Evolutionary conservation across 1,140 invertebrate species (phyloP).

Genomic region (Trialeurodes vaporariorum): DNA sequence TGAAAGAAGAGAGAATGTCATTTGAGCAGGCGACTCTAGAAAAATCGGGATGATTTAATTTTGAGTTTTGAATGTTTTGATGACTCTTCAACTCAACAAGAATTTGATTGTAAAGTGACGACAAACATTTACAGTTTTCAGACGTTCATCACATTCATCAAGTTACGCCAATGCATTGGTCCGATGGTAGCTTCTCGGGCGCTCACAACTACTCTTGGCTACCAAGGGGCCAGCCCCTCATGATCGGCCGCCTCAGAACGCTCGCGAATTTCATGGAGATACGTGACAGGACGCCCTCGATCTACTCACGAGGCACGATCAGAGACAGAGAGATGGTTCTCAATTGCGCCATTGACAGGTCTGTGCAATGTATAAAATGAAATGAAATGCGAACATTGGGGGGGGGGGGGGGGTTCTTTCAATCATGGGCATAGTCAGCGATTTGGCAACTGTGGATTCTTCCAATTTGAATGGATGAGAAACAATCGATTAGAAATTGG

Average conservation of each 20-base stretch:
- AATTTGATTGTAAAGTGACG: slow-evolving; percentile 2
- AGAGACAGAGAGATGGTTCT: slow-evolving; percentile 46
- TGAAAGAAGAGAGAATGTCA: no score
- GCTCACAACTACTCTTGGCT: slow-evolving; percentile 46
- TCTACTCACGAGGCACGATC: slow-evolving; percentile 52
- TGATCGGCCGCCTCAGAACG: slow-evolving; percentile 36
- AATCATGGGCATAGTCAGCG: no score
- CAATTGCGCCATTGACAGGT: slow-evolving; percentile 44
- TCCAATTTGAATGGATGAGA: no score
- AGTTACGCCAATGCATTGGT: slow-evolving; percentile 51
- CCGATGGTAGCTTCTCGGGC: slow-evolving; percentile 26
- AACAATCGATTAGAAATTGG: no score
- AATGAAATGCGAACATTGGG: no score
- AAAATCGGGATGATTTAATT: no score
- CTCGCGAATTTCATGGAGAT: slow-evolving; percentile 44
- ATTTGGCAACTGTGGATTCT: no score
- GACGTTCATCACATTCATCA: slow-evolving; percentile 51
- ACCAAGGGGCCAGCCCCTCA: slow-evolving; percentile 33
- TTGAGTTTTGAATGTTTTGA: no score
- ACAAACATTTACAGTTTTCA: slow-evolving; percentile 28
- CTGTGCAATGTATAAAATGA: no score
- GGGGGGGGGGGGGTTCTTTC: no score
- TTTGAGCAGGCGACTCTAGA: no score
- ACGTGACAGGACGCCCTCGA: slow-evolving; percentile 45
- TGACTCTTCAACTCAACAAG: no score